phyloP scores from a whole-genome alignment of 2,797 vertebrate species.

The Macropodus opercularis region DNA sequence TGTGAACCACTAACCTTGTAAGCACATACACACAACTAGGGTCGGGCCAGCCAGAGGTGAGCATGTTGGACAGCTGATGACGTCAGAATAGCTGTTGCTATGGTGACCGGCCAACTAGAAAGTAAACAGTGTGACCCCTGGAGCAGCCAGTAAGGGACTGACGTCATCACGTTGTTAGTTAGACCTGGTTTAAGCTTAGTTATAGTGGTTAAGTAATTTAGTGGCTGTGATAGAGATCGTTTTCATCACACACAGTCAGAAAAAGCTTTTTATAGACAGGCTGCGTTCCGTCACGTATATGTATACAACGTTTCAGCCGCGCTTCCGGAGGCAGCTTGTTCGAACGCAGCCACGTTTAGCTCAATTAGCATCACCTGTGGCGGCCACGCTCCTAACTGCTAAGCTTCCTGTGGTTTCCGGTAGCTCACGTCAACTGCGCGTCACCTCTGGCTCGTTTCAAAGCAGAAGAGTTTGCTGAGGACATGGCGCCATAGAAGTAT shows the following conservation, averaged over 20 bases:
- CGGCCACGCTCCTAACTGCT: too few species aligned
- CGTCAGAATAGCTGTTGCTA: constrained; percentile 60
- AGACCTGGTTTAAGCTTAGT: too few species aligned
- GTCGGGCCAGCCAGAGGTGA: constrained; percentile 13
- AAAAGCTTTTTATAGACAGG: too few species aligned
- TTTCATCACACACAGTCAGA: too few species aligned
- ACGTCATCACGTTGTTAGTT: too few species aligned
- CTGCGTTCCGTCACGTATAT: too few species aligned
- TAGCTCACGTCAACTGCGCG: not conserved
- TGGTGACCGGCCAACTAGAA: constrained; percentile 62
- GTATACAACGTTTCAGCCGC: too few species aligned
- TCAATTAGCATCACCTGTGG: constrained; percentile 8
- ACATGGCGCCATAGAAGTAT: not conserved
- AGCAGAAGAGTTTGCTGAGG: not conserved
- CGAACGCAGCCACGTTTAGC: not conserved
- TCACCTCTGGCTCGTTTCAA: not conserved
- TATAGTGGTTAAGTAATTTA: too few species aligned
- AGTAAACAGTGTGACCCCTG: constrained; percentile 11
- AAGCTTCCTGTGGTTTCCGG: too few species aligned
- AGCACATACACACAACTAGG: constrained; percentile 30
- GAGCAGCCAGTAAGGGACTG: constrained; percentile 2
- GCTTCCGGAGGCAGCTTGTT: too few species aligned
- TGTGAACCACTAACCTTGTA: constrained; percentile 66
- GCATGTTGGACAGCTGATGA: constrained; percentile 38
- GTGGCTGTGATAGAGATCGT: too few species aligned